Percentiles rank a stretch among this genome's conserved stretches.
Conservation (phyloP, 2,797 vertebrate genomes). For the Nasua narica region DNA sequence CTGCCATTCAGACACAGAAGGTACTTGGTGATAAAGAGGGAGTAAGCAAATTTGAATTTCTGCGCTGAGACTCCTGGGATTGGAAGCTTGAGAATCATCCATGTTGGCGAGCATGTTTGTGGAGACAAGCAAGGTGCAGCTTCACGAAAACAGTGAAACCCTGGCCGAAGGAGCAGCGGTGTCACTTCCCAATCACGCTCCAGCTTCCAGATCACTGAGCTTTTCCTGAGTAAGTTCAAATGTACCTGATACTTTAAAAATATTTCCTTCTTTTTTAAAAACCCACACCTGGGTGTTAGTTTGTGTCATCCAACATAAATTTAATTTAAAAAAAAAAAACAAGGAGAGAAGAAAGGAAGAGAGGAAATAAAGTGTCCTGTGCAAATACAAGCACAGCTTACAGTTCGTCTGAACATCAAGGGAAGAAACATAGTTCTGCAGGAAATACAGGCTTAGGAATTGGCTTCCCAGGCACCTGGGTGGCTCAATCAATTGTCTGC, state of each 20-base stretch:
- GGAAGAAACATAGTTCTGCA: background rate
- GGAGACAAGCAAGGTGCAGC: background rate
- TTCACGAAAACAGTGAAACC: too few species aligned
- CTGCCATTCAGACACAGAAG: background rate
- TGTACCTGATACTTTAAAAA: background rate
- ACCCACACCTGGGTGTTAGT: background rate
- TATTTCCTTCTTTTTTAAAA: background rate
- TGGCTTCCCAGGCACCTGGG: too few species aligned
- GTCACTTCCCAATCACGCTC: fast-evolving
- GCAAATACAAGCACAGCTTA: background rate
- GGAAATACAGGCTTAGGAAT: background rate
- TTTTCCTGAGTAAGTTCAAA: background rate
- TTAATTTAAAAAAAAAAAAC: background rate
- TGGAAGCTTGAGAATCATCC: fast-evolving
- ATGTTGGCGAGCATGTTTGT: fast-evolving
- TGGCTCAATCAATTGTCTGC: too few species aligned
- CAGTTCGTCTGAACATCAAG: background rate
- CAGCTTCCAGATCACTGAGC: background rate
- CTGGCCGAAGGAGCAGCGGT: fast-evolving
- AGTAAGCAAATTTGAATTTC: background rate
- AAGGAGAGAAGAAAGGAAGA: background rate
- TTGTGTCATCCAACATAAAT: background rate
- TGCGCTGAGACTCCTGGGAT: fast-evolving
- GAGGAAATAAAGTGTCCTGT: background rate
- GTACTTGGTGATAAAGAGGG: fast-evolving